Base-by-base conservation (phyloP, 2,888 invertebrate genomes). In the Heterodera filipjevi region DNA sequence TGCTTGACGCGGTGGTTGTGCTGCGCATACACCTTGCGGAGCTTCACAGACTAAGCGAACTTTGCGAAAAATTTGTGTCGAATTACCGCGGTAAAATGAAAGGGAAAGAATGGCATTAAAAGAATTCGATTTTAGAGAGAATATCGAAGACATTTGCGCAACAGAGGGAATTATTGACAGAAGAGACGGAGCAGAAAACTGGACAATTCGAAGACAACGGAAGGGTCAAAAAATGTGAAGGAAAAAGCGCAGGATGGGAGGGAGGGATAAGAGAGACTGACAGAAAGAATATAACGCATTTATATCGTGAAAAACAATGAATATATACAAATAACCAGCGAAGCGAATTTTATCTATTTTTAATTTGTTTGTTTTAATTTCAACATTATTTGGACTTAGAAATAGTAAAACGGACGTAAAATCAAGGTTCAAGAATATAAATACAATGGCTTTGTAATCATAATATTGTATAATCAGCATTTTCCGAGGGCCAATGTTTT, bases 31-130 rank as follows among this genome's bases (percentile, higher is more conserved):
- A 68, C 8, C 68, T 68, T 19, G 68, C 68, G 33, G 68, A 68
- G 33, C 68, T 68, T n/a, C 68, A 68, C 32, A 32, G 68, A 35
- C 68, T 68, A 19, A 68, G 33, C 33, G 68, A 68, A 19, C 68
- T 68, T n/a, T 68, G 68, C 33, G 68, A 33, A 22, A 32, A 35
- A 35, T 68, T 68, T 22, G 22, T 35, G 12, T 3, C 10, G 19
- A 68, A 68, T 35, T 68, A 68, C 68, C 16, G 16, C 3, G 68
- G 68, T 68, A 35, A 68, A 3, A 14, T 30, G 66, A 66, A 66
- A 27, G 6, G 64, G 10, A 19, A 68, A 35, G 2, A 12, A 33
- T 2, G 66, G 27, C 30, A 14, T 35, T 33, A 12, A 2, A 68
- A 1, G 33, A 14, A 30, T 33, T 14, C 8, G 14, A 16, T 33